These are phyloP conservation scores for Rhinatrema bivittatum DNA, from an alignment of 2,797 vertebrate species.

Conservation along the genomic window DNA sequence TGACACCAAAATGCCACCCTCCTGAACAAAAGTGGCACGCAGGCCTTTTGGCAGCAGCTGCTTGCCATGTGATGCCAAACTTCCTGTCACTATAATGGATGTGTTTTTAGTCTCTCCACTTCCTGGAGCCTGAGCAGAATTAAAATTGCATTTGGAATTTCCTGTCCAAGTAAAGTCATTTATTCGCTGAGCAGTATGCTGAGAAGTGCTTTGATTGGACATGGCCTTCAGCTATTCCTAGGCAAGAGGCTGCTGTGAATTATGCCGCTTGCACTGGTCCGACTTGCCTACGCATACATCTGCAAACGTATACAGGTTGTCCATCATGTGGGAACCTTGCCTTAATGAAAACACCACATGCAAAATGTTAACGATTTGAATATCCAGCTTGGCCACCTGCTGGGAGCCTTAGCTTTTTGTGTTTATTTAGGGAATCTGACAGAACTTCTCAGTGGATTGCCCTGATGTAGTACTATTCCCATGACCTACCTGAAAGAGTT, in stretches of 20 bases:
- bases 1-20: conserved; percentile 52
- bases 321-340: conserved; percentile 58
- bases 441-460: conserved; percentile 52
- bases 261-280: conserved; percentile 38
- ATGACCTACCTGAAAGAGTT: conserved; percentile 7
- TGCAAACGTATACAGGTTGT: conserved; percentile 61
- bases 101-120: conserved; percentile 92
- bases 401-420: conserved; percentile 50
- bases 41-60: conserved; percentile 82
- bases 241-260: conserved; percentile 59
- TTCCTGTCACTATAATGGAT: conserved; percentile 99
- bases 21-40: conserved; percentile 63
- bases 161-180: conserved; percentile 82
- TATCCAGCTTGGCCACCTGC: conserved; percentile 72
- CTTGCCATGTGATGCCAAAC: conserved; percentile 92
- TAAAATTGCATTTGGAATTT: conserved; percentile 83
- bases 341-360: conserved; percentile 65
- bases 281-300: conserved; percentile 44
- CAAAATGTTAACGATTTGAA: conserved; percentile 59
- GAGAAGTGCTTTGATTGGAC: conserved; percentile 71
- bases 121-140: conserved; percentile 92
- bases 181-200: conserved; percentile 65
- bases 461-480: conserved; percentile 29
- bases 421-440: conserved; percentile 66
- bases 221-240: conserved; percentile 59